Conservation (phyloP, 2,113 vertebrate species). For the Siniperca knerii region DNA sequence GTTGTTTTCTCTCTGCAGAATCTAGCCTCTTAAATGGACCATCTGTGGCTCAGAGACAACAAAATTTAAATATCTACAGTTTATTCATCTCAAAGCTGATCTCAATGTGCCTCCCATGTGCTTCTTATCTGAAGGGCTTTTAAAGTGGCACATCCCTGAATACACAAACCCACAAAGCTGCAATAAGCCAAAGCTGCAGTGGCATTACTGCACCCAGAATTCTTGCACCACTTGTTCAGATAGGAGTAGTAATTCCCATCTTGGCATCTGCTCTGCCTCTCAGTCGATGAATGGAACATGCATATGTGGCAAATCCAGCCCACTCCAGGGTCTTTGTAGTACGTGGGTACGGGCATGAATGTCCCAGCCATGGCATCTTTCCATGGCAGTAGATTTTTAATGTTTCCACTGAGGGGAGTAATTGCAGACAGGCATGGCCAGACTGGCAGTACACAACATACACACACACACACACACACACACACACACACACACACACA, state of each 20-base stretch:
- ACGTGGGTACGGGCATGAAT: constrained; percentile 52
- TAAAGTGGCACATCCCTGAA: constrained; percentile 60
- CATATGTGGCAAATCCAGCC: constrained; percentile 60
- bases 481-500: constrained; percentile 23
- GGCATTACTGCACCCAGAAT: constrained; percentile 53
- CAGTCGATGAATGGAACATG: constrained; percentile 53
- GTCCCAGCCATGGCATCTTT: constrained; percentile 65
- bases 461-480: constrained; percentile 27
- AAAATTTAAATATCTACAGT: constrained; percentile 54
- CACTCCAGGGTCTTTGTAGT: constrained; percentile 61
- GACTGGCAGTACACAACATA: constrained; percentile 53
- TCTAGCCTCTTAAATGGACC: constrained; percentile 33
- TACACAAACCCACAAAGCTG: constrained; percentile 43
- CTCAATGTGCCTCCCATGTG: constrained; percentile 62
- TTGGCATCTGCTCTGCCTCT: constrained; percentile 58
- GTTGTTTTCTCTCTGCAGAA: constrained; percentile 22
- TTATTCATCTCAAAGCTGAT: constrained; percentile 55
- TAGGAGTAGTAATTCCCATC: constrained; percentile 58
- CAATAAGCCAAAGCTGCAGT: constrained; percentile 63
- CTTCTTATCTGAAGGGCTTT: constrained; percentile 69
- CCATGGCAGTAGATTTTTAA: constrained; percentile 71
- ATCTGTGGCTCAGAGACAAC: constrained; percentile 34
- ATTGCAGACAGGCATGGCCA: constrained; percentile 69
- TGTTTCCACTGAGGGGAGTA: constrained; percentile 69
- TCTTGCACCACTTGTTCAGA: constrained; percentile 59